These are phyloP conservation scores for Serripes groenlandicus DNA, from an alignment of 2,888 invertebrate genomes.

Conservation along the genomic window DNA sequence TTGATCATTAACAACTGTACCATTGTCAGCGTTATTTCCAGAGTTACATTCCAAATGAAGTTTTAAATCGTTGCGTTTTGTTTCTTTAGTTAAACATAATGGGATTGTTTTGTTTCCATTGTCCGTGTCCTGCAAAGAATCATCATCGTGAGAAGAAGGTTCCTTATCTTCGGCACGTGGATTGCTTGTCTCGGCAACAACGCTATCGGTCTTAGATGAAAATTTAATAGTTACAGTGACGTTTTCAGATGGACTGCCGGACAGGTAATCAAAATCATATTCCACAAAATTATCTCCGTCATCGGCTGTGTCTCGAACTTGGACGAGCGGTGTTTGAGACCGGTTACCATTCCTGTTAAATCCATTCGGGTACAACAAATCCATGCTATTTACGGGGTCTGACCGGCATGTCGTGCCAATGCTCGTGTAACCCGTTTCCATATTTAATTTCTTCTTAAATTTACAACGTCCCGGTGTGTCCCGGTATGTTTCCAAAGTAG, in stretches of 20 bases:
- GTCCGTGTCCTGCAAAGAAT: no score
- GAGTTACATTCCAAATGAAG: no score
- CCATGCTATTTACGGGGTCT: constrained; percentile 47
- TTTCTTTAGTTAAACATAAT: no score
- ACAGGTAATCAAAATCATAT: constrained; percentile 41
- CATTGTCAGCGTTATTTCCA: neutral
- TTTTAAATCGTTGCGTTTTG: no score
- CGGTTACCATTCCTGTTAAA: constrained; percentile 48
- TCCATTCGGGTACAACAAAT: constrained; percentile 54
- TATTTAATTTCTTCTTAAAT: constrained; percentile 12
- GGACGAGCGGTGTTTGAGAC: constrained; percentile 32
- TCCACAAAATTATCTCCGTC: constrained; percentile 26
- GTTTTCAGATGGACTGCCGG: constrained; percentile 54
- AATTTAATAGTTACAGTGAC: constrained; percentile 63
- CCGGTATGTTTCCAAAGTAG: no score
- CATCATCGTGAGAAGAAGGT: no score
- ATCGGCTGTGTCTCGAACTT: constrained; percentile 57
- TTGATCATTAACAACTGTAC: neutral
- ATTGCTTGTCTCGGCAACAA: constrained; percentile 1
- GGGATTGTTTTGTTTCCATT: no score
- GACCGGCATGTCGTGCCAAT: constrained; percentile 42
- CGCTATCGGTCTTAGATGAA: constrained; percentile 39
- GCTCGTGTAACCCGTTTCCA: constrained; percentile 28
- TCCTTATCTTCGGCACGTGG: no score
- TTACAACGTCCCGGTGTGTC: no score